Conservation (phyloP, 2,113 vertebrate genomes). For the Fregata magnificens region DNA sequence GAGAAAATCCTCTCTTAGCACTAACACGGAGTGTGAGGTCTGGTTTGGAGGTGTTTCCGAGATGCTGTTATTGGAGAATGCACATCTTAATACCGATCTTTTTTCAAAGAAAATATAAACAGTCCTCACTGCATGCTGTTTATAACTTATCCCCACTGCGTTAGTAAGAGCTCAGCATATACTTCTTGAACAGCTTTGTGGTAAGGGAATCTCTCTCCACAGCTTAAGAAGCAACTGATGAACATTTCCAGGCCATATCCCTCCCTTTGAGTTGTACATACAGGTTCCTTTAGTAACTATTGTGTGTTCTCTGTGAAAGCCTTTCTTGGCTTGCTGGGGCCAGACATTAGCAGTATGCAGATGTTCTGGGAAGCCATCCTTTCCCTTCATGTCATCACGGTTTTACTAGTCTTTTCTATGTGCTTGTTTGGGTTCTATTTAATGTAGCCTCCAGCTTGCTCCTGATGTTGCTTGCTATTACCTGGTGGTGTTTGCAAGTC, state of each 20-base stretch:
- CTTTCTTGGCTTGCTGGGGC: background rate
- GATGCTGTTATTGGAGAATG: background rate
- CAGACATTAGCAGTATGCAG: background rate
- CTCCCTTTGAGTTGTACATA: background rate
- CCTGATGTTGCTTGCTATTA: background rate
- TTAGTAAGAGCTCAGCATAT: background rate
- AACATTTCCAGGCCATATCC: background rate
- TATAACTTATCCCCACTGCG: background rate
- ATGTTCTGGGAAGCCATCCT: background rate
- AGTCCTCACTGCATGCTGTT: background rate
- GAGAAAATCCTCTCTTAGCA: background rate
- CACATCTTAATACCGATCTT: background rate
- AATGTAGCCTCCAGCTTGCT: background rate
- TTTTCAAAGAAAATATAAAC: background rate
- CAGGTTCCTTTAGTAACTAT: background rate
- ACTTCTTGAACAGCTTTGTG: background rate
- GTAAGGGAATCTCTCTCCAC: background rate
- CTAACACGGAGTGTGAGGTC: rapidly evolving
- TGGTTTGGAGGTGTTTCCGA: background rate
- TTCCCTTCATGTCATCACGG: background rate
- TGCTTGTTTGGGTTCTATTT: background rate
- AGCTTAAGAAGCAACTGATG: background rate
- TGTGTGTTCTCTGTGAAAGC: background rate
- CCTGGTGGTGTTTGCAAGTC: background rate
- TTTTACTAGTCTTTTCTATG: background rate